Percentiles rank a stretch among this genome's conserved stretches.
Evolutionary conservation across 2,888 invertebrate genomes (phyloP).

Genomic region (Cordilura impudica): DNA sequence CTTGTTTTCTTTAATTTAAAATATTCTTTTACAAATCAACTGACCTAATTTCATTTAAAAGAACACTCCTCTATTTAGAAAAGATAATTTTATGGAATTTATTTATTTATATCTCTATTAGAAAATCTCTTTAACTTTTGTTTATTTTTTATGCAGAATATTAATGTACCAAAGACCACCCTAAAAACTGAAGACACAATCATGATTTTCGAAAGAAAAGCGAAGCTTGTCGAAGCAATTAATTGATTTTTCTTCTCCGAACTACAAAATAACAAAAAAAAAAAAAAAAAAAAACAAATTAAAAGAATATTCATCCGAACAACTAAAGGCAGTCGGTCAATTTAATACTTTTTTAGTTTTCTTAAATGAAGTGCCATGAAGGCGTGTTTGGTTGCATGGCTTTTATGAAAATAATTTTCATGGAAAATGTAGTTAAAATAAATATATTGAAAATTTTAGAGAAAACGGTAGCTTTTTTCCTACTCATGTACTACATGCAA

Average conservation of each 20-base stretch:
- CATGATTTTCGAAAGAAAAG: neutral
- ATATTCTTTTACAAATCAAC: neutral
- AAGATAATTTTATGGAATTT: conserved; percentile 7
- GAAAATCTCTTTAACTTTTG: conserved; percentile 33
- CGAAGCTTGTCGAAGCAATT: neutral
- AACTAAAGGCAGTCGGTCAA: conserved; percentile 54
- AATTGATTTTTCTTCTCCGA: neutral
- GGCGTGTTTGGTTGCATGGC: conserved; percentile 41
- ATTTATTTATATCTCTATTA: conserved; percentile 38
- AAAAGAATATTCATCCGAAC: conserved; percentile 1
- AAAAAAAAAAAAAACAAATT: too few species aligned
- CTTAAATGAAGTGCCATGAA: conserved; percentile 56
- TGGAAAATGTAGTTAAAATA: too few species aligned
- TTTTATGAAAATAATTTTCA: neutral
- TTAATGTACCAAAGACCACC: conserved; percentile 57
- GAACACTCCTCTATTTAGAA: neutral
- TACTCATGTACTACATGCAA: conserved; percentile 34
- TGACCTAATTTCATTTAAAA: neutral
- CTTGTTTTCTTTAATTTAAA: too few species aligned
- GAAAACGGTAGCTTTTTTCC: conserved; percentile 53
- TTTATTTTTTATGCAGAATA: conserved; percentile 11
- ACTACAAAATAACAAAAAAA: too few species aligned
- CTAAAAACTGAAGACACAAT: conserved; percentile 43
- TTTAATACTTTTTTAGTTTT: conserved; percentile 31
- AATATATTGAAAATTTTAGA: neutral